Evolutionary conservation across 2,797 vertebrate genomes (phyloP), one percentile per base, ranked within the genome.

Genomic region (Danio kyathit): DNA sequence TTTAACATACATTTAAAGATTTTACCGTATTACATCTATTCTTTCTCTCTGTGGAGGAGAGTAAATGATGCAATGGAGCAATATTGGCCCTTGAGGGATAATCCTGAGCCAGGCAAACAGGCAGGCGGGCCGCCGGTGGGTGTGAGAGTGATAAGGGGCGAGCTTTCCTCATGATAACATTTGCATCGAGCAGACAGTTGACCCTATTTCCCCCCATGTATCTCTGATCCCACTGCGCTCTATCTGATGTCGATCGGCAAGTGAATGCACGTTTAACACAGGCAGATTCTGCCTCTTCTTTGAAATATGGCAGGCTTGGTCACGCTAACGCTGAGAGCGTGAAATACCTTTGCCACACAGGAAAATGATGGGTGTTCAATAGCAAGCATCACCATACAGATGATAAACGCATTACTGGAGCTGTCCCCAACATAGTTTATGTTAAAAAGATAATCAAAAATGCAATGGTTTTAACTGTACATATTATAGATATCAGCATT

Each of bases 1-100:
- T 17, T 49, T 16, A 19, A n/a, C n/a, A n/a, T n/a, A n/a, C n/a
- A n/a, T n/a, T n/a, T n/a, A n/a, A n/a, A 5, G 46, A 49, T 69
- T 38, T 19, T 69, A 16, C n/a, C 29, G 41, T 41, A 41, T 11
- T n/a, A 48, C 14, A 52, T 41, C 29, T 41, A 71, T 38, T 41
- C 16, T 56, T 70, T 49, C 13, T 56, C 4, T 60, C 21, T 61
- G 44, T 61, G 67, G 85, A 90, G 91, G 91, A 91, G 88, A 87
- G 86, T 88, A 85, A 92, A 90, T 92, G 92, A 95, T 92, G 91
- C 92, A 92, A 91, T 90, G 90, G 84, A 90, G 89, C 90, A 90
- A 90, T 90, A 91, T 94, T 93, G 86, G 87, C 89, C 93, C 92
- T 94, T 92, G 91, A 90, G 91, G 91, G 92, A 93, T 94, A 93